Conservation (phyloP, 2,797 vertebrate genomes). For the Margarornis squamiger region DNA sequence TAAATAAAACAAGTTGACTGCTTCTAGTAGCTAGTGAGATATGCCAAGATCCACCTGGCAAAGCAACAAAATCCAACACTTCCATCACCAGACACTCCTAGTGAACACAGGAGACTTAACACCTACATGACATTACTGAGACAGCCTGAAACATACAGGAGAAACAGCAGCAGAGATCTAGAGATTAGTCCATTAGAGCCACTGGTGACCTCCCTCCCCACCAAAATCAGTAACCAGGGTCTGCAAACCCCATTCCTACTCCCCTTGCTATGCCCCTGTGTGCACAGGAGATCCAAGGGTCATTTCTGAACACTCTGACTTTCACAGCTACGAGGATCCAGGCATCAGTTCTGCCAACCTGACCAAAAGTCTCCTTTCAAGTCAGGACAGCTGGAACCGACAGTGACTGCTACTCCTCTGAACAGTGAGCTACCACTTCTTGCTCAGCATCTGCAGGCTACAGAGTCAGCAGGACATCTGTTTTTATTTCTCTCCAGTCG, state of each 20-base stretch:
- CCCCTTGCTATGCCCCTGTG: neutral
- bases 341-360: neutral
- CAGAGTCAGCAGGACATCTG: neutral
- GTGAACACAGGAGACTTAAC: neutral
- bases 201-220: neutral
- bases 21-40: neutral
- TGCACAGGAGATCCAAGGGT: neutral
- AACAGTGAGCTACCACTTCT: neutral
- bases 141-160: neutral
- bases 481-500: neutral
- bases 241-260: neutral
- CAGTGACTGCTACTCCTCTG: neutral
- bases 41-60: neutral
- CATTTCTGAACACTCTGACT: fast-evolving
- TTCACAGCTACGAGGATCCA: neutral
- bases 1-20: neutral
- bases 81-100: neutral
- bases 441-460: neutral
- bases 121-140: neutral
- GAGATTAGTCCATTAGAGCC: neutral
- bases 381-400: neutral
- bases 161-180: neutral
- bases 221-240: neutral
- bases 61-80: neutral
- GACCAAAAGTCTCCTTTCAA: neutral